phyloP scores from a whole-genome alignment of 2,113 vertebrate species.

The Falco punctatus region DNA sequence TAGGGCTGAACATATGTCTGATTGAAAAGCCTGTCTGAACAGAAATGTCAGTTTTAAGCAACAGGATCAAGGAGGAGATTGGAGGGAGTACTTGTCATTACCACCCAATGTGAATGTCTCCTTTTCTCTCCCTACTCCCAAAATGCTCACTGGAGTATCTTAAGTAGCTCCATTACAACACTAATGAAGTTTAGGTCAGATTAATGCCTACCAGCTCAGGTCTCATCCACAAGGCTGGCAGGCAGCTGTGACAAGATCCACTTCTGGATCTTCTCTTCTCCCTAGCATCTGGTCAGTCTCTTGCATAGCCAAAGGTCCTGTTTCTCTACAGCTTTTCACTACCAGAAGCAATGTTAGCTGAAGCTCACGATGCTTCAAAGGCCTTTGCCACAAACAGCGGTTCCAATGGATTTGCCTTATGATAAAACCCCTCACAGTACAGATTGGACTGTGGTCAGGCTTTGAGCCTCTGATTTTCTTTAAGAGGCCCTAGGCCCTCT shows the following conservation, averaged over 20 bases:
- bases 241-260: not conserved
- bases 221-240: not conserved
- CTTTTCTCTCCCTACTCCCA: not conserved
- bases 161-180: not conserved
- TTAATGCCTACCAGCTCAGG: not conserved
- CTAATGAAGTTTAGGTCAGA: not conserved
- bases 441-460: not conserved
- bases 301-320: too few species aligned
- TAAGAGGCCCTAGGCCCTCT: not conserved
- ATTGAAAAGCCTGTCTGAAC: not conserved
- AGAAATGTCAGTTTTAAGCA: not conserved
- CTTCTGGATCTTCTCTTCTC: not conserved
- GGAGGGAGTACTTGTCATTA: not conserved
- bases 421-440: not conserved
- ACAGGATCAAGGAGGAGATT: not conserved
- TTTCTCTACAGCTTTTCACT: not conserved
- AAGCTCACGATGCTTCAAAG: not conserved
- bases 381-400: not conserved
- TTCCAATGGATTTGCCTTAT: not conserved
- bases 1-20: accelerated
- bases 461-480: not conserved
- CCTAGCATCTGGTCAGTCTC: not conserved
- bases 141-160: accelerated
- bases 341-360: not conserved
- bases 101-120: accelerated